Percentiles rank a stretch among this genome's conserved stretches.
These are phyloP conservation scores for Rhineura floridana DNA, from an alignment of 2,113 vertebrate species.

Conservation along the genomic window DNA sequence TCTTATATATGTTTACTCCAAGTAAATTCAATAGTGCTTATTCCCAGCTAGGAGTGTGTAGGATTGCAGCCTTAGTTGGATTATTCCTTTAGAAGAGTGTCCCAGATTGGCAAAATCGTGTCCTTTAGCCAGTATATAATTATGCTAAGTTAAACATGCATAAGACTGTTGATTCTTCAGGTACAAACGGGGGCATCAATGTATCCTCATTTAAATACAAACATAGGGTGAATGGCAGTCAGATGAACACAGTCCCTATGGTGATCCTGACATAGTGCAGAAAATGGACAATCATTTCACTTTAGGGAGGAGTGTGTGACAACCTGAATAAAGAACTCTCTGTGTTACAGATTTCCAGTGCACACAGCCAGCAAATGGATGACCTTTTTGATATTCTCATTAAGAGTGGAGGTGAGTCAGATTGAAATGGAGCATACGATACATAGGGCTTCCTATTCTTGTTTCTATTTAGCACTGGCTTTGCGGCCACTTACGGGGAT, in stretches of 20 bases:
- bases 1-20: not conserved
- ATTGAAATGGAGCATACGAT: not conserved
- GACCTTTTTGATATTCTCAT: constrained; percentile 98
- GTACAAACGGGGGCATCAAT: not conserved
- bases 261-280: not conserved
- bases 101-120: not conserved
- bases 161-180: not conserved
- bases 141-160: constrained; percentile 9
- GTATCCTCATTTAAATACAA: not conserved
- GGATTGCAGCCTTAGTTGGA: not conserved
- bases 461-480: too few relatives aligned
- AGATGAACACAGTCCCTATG: not conserved
- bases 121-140: not conserved
- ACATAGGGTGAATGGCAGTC: not conserved
- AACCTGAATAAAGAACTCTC: constrained; percentile 39
- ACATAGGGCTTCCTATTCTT: not conserved
- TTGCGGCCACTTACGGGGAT: too few relatives aligned
- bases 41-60: not conserved
- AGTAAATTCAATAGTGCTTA: not conserved
- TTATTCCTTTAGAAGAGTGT: not conserved
- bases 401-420: constrained; percentile 91
- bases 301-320: not conserved
- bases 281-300: constrained; percentile 4
- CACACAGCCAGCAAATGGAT: constrained; percentile 98
- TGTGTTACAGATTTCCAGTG: constrained; percentile 81